Conservation (phyloP, 2,113 vertebrate species). For the Cephalopholis sonnerati region DNA sequence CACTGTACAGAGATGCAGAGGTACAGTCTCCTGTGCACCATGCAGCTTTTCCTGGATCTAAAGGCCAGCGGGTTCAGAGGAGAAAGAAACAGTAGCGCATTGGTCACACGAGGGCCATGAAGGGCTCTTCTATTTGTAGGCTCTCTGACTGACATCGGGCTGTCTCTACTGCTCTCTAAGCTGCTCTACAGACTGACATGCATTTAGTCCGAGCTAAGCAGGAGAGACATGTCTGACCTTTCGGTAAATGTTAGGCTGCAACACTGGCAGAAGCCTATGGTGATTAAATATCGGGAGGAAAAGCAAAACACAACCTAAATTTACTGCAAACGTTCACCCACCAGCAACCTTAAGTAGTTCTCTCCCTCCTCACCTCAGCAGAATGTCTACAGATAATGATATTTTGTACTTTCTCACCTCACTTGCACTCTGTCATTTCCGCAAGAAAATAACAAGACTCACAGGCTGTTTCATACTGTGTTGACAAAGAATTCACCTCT, state of each 20-base stretch:
- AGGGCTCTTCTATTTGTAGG: slow-evolving; percentile 46
- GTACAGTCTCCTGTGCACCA: slow-evolving; percentile 2
- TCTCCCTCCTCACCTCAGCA: slow-evolving; percentile 7
- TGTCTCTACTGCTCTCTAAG: slow-evolving; percentile 44
- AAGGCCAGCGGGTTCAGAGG: slow-evolving; percentile 12
- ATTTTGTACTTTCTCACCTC: slow-evolving; percentile 34
- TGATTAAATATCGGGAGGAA: slow-evolving; percentile 58
- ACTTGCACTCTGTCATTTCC: slow-evolving; percentile 22
- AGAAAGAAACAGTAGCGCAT: slow-evolving; percentile 19
- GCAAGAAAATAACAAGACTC: slow-evolving; percentile 35
- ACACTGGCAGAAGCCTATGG: slow-evolving; percentile 29
- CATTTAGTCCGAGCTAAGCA: slow-evolving; percentile 62
- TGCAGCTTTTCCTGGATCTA: slow-evolving; percentile 23
- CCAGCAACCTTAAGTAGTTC: not conserved
- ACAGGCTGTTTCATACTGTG: not conserved
- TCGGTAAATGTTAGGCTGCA: slow-evolving; percentile 66
- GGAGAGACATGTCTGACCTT: slow-evolving; percentile 74
- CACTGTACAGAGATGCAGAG: not conserved
- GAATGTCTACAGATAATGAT: slow-evolving; percentile 28
- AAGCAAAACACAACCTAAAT: slow-evolving; percentile 32
- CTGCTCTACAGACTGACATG: slow-evolving; percentile 47
- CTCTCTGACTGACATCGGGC: slow-evolving; percentile 44
- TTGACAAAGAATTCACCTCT: slow-evolving; percentile 37
- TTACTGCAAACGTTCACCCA: slow-evolving; percentile 43
- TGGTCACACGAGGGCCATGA: slow-evolving; percentile 35